Evolutionary conservation across 1,140 invertebrate genomes (phyloP), one percentile per base, ranked within the genome.

Genomic region (Limonius californicus): DNA sequence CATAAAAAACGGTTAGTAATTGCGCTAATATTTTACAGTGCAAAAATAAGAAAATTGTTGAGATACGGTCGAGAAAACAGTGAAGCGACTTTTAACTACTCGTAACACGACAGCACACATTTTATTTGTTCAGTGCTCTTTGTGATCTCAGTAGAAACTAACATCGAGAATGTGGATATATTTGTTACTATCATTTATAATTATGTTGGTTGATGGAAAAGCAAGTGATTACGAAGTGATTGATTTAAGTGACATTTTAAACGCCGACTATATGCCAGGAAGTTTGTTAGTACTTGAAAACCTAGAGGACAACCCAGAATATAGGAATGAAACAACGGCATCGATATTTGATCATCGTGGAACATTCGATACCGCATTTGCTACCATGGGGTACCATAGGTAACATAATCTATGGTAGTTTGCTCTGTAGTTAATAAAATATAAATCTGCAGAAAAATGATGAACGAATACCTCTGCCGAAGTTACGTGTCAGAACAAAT

Each of bases 401-500:
- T 86, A 77, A 68, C 15, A n/a, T n/a, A 32, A 23, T 43, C 2
- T 23, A 20, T 54, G 57, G 12, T 18, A 47, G 2, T 20, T 47
- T 50, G 15, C 6, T 59, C 2, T 30, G n/a, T n/a, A n/a, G n/a
- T n/a, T n/a, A n/a, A n/a, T n/a, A n/a, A n/a, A n/a, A n/a, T n/a
- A n/a, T n/a, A n/a, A n/a, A 69, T 59, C 70, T 65, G 30, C 63
- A 89, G 86, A 68, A 82, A 82, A 72, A 84, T 82, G 78, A 88
- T 89, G 84, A 88, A 88, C 68, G 86, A 89, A 70, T 88, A 87
- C 75, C 77, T 87, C 14, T 88, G 87, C 66, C 81, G 85, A 20
- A 87, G 81, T 70, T 89, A 84, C 69, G 71, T 89, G 6, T 86
- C 87, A 0, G 84, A 86, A 64, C 82, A 87, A 78, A 88, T 89